Percentiles rank a stretch among this genome's conserved stretches.
Conservation (phyloP, 1,140 invertebrate genomes). For the Sogatella furcifera region DNA sequence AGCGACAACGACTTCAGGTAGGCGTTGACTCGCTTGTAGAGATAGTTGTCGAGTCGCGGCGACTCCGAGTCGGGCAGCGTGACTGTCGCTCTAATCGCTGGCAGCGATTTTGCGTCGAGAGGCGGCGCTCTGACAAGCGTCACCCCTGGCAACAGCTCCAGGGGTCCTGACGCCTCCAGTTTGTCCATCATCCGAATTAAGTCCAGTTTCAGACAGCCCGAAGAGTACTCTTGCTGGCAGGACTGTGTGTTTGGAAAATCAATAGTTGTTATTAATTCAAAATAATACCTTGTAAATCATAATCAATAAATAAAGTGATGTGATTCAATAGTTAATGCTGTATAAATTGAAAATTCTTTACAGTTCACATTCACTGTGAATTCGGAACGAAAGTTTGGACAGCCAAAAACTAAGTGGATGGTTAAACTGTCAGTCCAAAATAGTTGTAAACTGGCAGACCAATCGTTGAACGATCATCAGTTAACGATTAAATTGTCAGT, state of each 20-base stretch:
- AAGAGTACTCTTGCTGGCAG: conserved; percentile 40
- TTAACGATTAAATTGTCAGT: too few species aligned
- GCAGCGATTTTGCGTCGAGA: not conserved
- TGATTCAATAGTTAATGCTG: too few species aligned
- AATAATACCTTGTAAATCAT: too few species aligned
- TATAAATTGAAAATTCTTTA: too few species aligned
- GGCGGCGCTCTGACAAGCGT: conserved; percentile 2
- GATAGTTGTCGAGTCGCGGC: conserved; percentile 14
- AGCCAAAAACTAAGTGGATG: too few species aligned
- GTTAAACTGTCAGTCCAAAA: too few species aligned
- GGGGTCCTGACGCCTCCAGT: conserved; percentile 48
- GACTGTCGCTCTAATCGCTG: not conserved
- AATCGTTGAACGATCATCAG: too few species aligned
- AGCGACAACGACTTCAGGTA: conserved; percentile 62
- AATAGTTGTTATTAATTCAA: too few species aligned
- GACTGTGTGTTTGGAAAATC: not conserved
- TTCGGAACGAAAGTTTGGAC: too few species aligned
- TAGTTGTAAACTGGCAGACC: too few species aligned
- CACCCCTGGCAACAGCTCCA: conserved; percentile 40
- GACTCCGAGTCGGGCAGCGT: not conserved
- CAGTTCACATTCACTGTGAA: too few species aligned
- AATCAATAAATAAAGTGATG: too few species aligned
- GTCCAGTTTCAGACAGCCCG: conserved; percentile 67
- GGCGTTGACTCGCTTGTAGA: conserved; percentile 36
- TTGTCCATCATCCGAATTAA: conserved; percentile 61